A percentile compares a stretch with the other conserved stretches of the same genome.
These are phyloP conservation scores for Callinectes sapidus DNA, from an alignment of 2,888 invertebrate genomes.

Conservation along the genomic window DNA sequence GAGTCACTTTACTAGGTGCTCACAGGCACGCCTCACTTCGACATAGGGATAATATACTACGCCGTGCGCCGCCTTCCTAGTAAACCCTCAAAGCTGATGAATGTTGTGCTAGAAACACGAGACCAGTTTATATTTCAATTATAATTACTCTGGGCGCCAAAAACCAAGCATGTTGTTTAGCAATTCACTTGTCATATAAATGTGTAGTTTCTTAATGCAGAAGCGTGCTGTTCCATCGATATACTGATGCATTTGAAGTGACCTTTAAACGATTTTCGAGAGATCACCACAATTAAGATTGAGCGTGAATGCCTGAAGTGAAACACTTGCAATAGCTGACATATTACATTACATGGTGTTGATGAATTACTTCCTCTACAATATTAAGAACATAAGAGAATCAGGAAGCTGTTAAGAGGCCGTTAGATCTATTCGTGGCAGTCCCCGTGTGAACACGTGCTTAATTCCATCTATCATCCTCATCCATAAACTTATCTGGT, in stretches of 20 bases:
- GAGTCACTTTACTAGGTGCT: constrained; percentile 16
- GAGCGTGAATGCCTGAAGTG: background rate
- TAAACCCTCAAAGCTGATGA: background rate
- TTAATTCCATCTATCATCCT: too few relatives aligned
- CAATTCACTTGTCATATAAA: background rate
- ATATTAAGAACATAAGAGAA: too few relatives aligned
- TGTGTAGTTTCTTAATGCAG: background rate
- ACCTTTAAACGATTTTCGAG: background rate
- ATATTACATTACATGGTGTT: background rate
- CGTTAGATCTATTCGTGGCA: too few relatives aligned
- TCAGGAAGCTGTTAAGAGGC: too few relatives aligned
- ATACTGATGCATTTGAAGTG: background rate
- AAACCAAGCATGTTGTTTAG: background rate
- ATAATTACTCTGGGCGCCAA: background rate
- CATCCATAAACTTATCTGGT: too few relatives aligned
- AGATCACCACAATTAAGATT: background rate
- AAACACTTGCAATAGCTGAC: background rate
- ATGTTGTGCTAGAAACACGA: background rate
- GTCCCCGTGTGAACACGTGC: too few relatives aligned
- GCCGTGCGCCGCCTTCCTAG: background rate
- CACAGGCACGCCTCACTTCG: background rate
- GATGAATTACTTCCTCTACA: background rate
- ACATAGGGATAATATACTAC: background rate
- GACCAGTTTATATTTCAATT: background rate
- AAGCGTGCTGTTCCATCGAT: background rate